phyloP scores from a whole-genome alignment of 2,888 invertebrate genomes.

The Pammene fasciana region DNA sequence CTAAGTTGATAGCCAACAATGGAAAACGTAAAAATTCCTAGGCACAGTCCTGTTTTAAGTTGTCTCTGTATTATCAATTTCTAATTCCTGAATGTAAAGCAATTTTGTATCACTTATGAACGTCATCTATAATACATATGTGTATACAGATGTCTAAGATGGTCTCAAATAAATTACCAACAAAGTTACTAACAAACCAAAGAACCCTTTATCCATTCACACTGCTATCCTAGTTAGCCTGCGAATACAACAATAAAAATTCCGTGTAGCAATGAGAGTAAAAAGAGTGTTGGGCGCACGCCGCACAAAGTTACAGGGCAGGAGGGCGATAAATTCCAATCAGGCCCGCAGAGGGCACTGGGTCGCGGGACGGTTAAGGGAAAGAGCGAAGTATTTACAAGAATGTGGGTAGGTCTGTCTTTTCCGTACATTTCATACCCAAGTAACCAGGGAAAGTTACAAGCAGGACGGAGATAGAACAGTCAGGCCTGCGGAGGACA shows the following conservation, averaged over 20 bases:
- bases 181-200: slow-evolving; percentile 9
- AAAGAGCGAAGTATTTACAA: slow-evolving; percentile 16
- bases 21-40: too few species aligned
- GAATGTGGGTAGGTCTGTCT: background rate
- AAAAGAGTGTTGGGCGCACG: slow-evolving; percentile 52
- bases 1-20: too few species aligned
- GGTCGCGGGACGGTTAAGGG: slow-evolving; percentile 64
- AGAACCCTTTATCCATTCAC: slow-evolving; percentile 14
- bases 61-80: too few species aligned
- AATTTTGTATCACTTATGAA: too few species aligned
- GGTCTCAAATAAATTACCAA: background rate
- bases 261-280: slow-evolving; percentile 42
- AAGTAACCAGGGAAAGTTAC: background rate
- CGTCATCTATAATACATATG: too few species aligned
- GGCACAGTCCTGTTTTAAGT: too few species aligned
- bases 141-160: background rate
- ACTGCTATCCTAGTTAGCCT: slow-evolving; percentile 23
- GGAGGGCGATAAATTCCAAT: slow-evolving; percentile 77
- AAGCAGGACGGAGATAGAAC: background rate
- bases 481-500: background rate
- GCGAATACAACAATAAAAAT: slow-evolving; percentile 40
- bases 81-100: too few species aligned
- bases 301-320: slow-evolving; percentile 61
- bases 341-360: slow-evolving; percentile 72
- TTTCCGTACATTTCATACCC: background rate